These are phyloP conservation scores for Benthochromis sp. DNA, from an alignment of 2,113 vertebrate species.

Conservation along the genomic window DNA sequence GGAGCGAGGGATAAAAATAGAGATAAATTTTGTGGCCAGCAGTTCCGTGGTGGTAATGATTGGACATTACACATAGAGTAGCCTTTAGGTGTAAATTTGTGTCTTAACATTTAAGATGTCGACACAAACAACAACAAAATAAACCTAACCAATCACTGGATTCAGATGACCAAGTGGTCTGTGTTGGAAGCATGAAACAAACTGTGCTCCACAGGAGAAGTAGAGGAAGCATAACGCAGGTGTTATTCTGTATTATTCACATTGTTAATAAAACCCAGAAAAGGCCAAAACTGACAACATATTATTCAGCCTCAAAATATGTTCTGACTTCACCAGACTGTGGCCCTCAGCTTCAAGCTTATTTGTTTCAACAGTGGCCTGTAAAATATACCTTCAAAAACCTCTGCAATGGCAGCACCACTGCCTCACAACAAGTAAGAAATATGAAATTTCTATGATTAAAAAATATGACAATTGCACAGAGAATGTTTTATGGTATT, in stretches of 20 bases:
- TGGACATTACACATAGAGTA: background rate
- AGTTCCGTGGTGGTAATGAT: background rate
- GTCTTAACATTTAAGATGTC: background rate
- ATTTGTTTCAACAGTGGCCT: background rate
- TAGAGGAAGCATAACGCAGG: background rate
- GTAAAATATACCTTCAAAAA: background rate
- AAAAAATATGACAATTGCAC: background rate
- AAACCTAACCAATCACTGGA: background rate
- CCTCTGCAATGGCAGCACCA: background rate
- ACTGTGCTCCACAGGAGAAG: background rate
- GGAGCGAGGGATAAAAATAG: background rate
- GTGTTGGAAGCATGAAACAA: background rate
- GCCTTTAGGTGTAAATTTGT: background rate
- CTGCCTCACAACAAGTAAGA: background rate
- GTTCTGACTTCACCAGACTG: background rate
- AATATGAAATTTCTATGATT: background rate
- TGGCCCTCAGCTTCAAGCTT: background rate
- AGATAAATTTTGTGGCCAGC: background rate
- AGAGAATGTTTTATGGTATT: rapidly evolving
- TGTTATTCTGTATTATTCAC: background rate
- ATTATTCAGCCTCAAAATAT: background rate
- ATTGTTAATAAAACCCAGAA: background rate
- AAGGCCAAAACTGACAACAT: background rate
- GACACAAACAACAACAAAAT: background rate
- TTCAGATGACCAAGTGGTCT: background rate